Evolutionary conservation across 2,888 invertebrate genomes (phyloP).

Genomic region (Lasioglossum oenotherae): DNA sequence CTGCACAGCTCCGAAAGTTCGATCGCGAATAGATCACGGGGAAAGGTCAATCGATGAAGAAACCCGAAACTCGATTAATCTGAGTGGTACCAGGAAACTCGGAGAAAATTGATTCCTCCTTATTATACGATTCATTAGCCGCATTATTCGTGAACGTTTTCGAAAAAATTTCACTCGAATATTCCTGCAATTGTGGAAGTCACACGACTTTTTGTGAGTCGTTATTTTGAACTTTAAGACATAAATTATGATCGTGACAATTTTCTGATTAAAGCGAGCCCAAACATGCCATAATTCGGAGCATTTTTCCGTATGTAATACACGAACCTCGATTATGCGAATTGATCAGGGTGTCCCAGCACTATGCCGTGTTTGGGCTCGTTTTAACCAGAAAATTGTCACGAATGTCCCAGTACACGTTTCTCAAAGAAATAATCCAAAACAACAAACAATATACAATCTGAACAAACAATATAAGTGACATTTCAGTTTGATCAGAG

Average conservation of each 20-base stretch:
- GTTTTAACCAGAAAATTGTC: not conserved
- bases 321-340: no score
- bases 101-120: not conserved
- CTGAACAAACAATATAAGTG: no score
- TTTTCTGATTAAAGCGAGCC: not conserved
- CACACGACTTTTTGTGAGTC: no score
- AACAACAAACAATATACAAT: no score
- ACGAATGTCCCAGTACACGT: not conserved
- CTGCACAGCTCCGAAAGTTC: not conserved
- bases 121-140: not conserved
- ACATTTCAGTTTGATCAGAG: no score
- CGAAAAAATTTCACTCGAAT: not conserved
- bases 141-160: not conserved
- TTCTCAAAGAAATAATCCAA: not conserved
- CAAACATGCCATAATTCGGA: not conserved
- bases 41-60: slow-evolving; percentile 41
- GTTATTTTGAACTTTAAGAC: not conserved
- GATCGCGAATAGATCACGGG: slow-evolving; percentile 1
- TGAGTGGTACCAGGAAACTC: not conserved
- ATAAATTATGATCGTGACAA: not conserved
- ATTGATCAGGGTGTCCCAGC: no score
- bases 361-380: not conserved
- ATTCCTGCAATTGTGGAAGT: no score
- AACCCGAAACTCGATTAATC: not conserved
- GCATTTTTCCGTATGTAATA: no score